These are phyloP conservation scores for Perizoma flavofasciatum DNA, from an alignment of 2,888 invertebrate genomes.

Conservation along the genomic window DNA sequence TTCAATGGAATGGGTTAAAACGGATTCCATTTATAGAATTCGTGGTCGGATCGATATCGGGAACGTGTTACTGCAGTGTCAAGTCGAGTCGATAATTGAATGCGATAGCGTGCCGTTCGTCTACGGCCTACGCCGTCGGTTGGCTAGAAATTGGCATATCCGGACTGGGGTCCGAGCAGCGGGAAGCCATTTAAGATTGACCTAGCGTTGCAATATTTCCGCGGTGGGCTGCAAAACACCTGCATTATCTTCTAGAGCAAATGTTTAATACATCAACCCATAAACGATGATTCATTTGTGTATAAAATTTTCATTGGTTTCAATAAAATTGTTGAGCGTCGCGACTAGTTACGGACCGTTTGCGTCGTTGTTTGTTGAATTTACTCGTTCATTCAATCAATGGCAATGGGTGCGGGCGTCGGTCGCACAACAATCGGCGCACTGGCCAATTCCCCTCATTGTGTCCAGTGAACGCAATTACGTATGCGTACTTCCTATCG, in stretches of 20 bases:
- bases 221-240: background rate
- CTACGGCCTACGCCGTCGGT: constrained; percentile 46
- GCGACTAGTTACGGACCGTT: constrained; percentile 62
- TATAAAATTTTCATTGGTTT: constrained; percentile 24
- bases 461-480: constrained; percentile 79
- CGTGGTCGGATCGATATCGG: constrained; percentile 19
- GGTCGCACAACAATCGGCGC: constrained; percentile 81
- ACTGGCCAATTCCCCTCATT: constrained; percentile 82
- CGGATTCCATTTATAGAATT: constrained; percentile 18
- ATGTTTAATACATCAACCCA: background rate
- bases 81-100: constrained; percentile 61
- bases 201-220: constrained; percentile 27
- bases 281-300: constrained; percentile 16
- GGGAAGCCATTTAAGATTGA: constrained; percentile 44
- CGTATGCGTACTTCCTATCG: constrained; percentile 77
- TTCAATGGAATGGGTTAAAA: background rate
- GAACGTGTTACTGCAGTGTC: constrained; percentile 43
- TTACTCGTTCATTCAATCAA: constrained; percentile 78
- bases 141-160: constrained; percentile 66
- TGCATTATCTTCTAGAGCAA: background rate
- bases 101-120: constrained; percentile 56
- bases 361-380: constrained; percentile 72
- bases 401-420: constrained; percentile 78
- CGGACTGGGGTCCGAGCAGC: constrained; percentile 55
- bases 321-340: constrained; percentile 37